phyloP scores from a whole-genome alignment of 2,888 invertebrate species.

The Arge pagana region DNA sequence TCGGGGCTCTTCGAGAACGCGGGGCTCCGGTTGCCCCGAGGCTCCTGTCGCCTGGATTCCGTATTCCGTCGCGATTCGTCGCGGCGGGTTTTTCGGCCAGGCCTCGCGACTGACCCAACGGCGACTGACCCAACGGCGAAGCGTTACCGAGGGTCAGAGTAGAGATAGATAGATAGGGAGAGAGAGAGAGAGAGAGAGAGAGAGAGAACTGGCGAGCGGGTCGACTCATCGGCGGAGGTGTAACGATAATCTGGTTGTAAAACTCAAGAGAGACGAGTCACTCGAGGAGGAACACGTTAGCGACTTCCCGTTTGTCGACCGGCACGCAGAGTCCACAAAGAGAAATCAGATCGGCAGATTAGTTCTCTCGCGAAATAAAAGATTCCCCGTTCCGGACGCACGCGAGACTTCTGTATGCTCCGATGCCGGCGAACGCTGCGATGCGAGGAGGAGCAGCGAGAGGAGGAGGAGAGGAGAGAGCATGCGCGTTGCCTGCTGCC shows the following conservation, averaged over 20 bases:
- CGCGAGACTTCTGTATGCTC: conserved; percentile 1
- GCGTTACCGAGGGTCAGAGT: not conserved
- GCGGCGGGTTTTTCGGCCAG: no score
- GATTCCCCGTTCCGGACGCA: not conserved
- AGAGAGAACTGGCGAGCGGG: not conserved
- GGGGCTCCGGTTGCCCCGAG: no score
- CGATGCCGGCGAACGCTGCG: no score
- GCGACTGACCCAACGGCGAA: no score
- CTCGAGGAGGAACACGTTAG: no score
- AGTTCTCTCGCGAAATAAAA: conserved; percentile 1
- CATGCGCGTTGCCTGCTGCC: no score
- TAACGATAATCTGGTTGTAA: conserved; percentile 8
- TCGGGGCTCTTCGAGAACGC: no score
- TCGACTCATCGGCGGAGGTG: not conserved
- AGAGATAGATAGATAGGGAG: conserved; percentile 3
- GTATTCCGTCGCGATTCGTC: no score
- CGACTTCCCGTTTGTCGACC: not conserved
- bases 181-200: no score
- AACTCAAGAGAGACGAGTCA: conserved; percentile 2
- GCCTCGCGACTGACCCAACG: no score
- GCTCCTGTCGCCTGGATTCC: no score
- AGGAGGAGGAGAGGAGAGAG: not conserved
- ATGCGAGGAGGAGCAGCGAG: no score
- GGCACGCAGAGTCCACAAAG: conserved; percentile 7
- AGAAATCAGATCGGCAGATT: conserved; percentile 11